A percentile compares a stretch with the other conserved stretches of the same genome.
Conservation (phyloP, 2,888 invertebrate species). For the Entomobrya proxima region DNA sequence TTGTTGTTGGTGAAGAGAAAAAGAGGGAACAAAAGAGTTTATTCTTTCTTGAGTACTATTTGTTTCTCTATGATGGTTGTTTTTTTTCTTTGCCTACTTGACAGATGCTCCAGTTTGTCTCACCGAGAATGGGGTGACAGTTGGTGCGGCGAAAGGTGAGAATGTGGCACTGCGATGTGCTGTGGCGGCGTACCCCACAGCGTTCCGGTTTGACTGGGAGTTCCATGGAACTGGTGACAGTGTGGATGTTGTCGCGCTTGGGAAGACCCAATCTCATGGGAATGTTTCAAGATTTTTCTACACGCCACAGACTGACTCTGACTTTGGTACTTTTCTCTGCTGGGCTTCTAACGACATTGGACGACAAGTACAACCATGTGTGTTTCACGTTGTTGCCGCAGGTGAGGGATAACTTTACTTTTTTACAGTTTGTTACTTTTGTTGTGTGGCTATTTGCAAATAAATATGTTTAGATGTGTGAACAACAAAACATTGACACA, state of each 20-base stretch:
- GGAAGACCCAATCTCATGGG: slow-evolving; percentile 52
- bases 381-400: slow-evolving; percentile 85
- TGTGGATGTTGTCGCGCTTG: slow-evolving; percentile 81
- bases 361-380: slow-evolving; percentile 85
- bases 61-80: background rate
- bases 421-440: background rate
- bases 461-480: background rate
- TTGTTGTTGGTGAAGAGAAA: background rate
- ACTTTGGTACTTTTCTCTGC: slow-evolving; percentile 88
- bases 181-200: slow-evolving; percentile 90
- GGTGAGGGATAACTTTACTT: slow-evolving; percentile 76
- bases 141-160: slow-evolving; percentile 90
- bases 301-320: slow-evolving; percentile 85
- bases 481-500: no score
- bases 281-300: slow-evolving; percentile 83
- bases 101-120: slow-evolving; percentile 91
- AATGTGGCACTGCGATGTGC: slow-evolving; percentile 87
- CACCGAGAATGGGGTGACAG: slow-evolving; percentile 85
- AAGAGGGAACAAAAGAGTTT: background rate
- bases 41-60: background rate
- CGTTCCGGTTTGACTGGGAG: slow-evolving; percentile 90
- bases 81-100: background rate
- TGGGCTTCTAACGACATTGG: slow-evolving; percentile 84
- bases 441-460: background rate
- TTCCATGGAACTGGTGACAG: slow-evolving; percentile 92